phyloP scores from a whole-genome alignment of 2,888 invertebrate genomes.

The Drosophila bunnanda region DNA sequence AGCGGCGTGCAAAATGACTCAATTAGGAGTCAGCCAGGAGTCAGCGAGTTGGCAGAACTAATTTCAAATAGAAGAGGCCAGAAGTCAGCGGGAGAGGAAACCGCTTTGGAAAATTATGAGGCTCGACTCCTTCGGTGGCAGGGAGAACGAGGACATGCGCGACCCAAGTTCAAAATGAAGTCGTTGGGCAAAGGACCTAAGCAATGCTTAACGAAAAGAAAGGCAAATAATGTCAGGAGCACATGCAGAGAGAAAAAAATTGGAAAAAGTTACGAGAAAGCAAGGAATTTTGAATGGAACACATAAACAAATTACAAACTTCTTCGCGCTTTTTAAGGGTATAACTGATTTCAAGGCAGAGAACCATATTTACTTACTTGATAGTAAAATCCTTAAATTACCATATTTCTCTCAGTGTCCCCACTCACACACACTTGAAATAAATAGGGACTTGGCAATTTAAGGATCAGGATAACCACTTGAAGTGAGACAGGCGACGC shows the following conservation, averaged over 20 bases:
- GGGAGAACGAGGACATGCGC: conserved; percentile 34
- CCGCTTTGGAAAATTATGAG: conserved; percentile 39
- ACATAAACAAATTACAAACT: not conserved
- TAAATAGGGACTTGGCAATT: conserved; percentile 30
- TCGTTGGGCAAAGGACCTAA: conserved; percentile 58
- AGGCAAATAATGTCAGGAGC: conserved; percentile 17
- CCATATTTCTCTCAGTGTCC: conserved; percentile 18
- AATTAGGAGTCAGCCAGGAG: conserved; percentile 59
- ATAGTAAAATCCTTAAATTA: too few species aligned
- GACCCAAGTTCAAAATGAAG: conserved; percentile 68
- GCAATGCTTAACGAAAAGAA: conserved; percentile 30
- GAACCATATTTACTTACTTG: too few species aligned
- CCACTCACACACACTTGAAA: conserved; percentile 25
- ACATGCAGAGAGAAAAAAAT: not conserved
- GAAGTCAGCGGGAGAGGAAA: conserved; percentile 62
- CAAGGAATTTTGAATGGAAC: fast-evolving
- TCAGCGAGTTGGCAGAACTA: conserved; percentile 61
- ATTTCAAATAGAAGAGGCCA: conserved; percentile 39
- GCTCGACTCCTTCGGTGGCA: conserved; percentile 19
- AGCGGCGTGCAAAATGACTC: conserved; percentile 75
- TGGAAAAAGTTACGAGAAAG: too few species aligned
- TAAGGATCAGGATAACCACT: conserved; percentile 59
- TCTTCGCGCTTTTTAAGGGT: not conserved
- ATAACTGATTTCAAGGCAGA: too few species aligned
- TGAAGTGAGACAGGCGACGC: conserved; percentile 64